Percentiles rank a stretch among this genome's conserved stretches.
Evolutionary conservation across 2,888 invertebrate genomes (phyloP).

Genomic region (Megaustenia siamemsis): DNA sequence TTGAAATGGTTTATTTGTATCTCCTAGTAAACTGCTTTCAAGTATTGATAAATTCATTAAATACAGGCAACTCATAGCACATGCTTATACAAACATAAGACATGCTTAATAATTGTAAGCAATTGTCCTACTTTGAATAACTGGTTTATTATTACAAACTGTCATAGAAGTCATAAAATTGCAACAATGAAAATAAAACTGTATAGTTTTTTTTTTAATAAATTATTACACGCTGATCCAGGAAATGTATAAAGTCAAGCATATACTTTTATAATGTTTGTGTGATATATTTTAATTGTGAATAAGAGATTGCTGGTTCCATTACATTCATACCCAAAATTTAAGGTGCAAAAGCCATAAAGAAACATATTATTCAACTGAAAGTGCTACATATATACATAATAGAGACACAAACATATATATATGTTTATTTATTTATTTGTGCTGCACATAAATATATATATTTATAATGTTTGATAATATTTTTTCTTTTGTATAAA

Average conservation of each 20-base stretch:
- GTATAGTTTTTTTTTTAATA: background rate
- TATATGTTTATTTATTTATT: background rate
- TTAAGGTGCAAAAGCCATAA: conserved; percentile 10
- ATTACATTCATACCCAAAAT: background rate
- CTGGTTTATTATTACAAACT: background rate
- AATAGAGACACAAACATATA: background rate
- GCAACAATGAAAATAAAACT: background rate
- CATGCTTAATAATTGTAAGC: conserved; percentile 15
- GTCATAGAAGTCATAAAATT: background rate
- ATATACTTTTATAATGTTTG: background rate
- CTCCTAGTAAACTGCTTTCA: background rate
- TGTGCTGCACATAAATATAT: no score
- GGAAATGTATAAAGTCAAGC: background rate
- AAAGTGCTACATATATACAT: conserved; percentile 8
- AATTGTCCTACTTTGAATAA: background rate
- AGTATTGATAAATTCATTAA: background rate
- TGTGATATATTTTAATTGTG: background rate
- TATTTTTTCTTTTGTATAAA: background rate
- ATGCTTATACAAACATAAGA: conserved; percentile 24
- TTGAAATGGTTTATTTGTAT: no score
- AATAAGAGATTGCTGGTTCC: background rate
- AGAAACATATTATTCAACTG: background rate
- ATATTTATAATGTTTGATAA: background rate
- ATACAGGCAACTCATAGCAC: conserved; percentile 18
- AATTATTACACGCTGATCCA: background rate